Percentiles rank a stretch among this genome's conserved stretches.
These are phyloP conservation scores for Nothura maculosa DNA, from an alignment of 2,797 vertebrate genomes.

Conservation along the genomic window DNA sequence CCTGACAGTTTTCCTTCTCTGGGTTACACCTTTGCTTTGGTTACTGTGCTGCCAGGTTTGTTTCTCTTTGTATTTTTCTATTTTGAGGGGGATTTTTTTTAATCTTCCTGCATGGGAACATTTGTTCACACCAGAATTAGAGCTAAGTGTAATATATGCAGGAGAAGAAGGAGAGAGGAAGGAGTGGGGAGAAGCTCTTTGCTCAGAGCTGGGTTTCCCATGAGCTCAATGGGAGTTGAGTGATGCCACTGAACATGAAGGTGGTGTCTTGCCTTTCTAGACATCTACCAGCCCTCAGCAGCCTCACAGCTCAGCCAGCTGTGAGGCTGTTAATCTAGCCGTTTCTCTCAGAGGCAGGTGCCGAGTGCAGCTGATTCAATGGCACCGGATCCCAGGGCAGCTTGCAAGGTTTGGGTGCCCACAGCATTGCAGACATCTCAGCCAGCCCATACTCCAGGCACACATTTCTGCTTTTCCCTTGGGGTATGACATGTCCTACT, in stretches of 20 bases:
- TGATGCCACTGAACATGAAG: neutral
- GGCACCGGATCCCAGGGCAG: neutral
- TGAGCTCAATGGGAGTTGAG: rapidly evolving
- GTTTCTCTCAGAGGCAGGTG: neutral
- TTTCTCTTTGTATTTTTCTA: neutral
- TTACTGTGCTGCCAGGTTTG: neutral
- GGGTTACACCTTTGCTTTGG: neutral
- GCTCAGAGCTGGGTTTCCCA: neutral
- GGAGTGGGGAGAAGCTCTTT: neutral
- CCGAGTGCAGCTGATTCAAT: neutral
- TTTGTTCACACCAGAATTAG: neutral
- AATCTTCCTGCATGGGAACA: neutral
- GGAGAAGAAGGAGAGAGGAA: neutral
- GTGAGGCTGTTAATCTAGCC: neutral
- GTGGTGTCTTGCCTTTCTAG: neutral
- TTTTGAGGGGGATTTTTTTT: neutral
- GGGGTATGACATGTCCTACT: neutral
- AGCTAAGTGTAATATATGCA: neutral
- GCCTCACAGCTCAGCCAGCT: neutral
- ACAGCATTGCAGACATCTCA: neutral
- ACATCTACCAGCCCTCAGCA: neutral
- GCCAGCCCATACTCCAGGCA: neutral
- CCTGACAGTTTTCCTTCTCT: neutral
- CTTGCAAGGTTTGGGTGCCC: neutral
- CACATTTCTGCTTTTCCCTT: neutral